Evolutionary conservation across 2,797 vertebrate species (phyloP).

Genomic region (Spizella passerina): DNA sequence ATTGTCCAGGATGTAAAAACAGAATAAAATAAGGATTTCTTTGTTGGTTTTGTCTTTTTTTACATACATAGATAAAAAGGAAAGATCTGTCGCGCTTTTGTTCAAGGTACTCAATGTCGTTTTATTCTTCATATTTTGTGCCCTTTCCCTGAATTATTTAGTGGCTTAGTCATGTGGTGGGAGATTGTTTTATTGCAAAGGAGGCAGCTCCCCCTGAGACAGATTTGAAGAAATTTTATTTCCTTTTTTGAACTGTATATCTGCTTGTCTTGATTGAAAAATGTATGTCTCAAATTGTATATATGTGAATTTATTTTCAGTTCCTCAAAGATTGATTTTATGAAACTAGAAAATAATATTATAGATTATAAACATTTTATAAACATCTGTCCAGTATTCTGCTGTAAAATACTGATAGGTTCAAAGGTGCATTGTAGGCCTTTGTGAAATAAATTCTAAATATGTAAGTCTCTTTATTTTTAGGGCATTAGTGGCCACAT

Average conservation of each 20-base stretch:
- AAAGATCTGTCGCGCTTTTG: not conserved
- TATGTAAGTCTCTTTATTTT: not conserved
- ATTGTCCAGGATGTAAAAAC: not conserved
- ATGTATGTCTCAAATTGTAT: not conserved
- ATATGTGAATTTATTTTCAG: slow-evolving; percentile 21
- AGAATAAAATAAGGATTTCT: not conserved
- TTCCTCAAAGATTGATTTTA: slow-evolving; percentile 30
- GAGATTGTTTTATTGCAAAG: not conserved
- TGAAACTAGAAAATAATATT: slow-evolving; percentile 14
- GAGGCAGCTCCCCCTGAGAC: not conserved
- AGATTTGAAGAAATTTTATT: slow-evolving; percentile 5
- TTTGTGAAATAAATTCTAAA: not conserved
- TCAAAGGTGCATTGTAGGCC: not conserved
- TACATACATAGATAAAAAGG: not conserved
- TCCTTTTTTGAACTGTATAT: slow-evolving; percentile 19
- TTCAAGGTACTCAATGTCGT: not conserved
- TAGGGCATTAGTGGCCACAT: not conserved
- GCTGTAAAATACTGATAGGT: not conserved
- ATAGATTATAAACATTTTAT: not conserved
- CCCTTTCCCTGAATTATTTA: not conserved
- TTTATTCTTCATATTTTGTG: not conserved
- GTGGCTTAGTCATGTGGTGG: not conserved
- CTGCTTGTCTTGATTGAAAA: slow-evolving; percentile 31
- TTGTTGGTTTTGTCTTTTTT: not conserved
- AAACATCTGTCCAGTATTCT: not conserved